Base-by-base conservation (phyloP, 2,797 vertebrate genomes). In the Siniperca scherzeri region DNA sequence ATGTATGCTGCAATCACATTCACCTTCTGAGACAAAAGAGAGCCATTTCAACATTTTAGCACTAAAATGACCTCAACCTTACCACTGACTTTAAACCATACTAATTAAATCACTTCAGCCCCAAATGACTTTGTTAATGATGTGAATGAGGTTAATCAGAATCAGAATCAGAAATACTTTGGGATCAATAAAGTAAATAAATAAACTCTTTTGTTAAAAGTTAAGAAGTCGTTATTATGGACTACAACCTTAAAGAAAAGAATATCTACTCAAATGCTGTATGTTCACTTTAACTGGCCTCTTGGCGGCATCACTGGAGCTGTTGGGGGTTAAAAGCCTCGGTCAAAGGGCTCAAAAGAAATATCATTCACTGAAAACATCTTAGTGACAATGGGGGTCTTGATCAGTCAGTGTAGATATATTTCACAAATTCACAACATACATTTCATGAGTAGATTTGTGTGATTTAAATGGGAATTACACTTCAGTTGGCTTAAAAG, bases 61-160 rank as follows among this genome's bases (percentile, higher is more conserved):
- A 1, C 50, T 30, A 52, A 78, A 69, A 56, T 13, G 0, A 36
- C 60, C 46, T 46, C 9, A 4, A 61, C 46, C 36, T 13, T 44
- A 73, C 27, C 27, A 7, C 4, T n/a, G 44, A 52, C 64, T 79
- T 70, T 12, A 22, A 74, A 36, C 22, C 0, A 0, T 4, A 12
- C 55, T 72, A 72, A 84, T 69, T 70, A 77, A 70, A 66, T 77
- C 46, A 61, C 10, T 65, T 40, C 38, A 17, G 11, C 4, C 50
- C 6, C 4, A 42, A 30, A 72, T 40, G 55, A 60, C 30, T 70
- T 48, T 82, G 56, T 62, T 67, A 67, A 57, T 11, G 42, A 67
- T 68, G 62, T 25, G 36, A 76, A 55, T 14, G 69, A 66, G 77
- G 64, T 77, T 2, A 27, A 27, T 27, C 27, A 27, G 27, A 27